These are phyloP conservation scores for Brachionichthys hirsutus DNA, from an alignment of 2,113 vertebrate genomes.

Conservation along the genomic window DNA sequence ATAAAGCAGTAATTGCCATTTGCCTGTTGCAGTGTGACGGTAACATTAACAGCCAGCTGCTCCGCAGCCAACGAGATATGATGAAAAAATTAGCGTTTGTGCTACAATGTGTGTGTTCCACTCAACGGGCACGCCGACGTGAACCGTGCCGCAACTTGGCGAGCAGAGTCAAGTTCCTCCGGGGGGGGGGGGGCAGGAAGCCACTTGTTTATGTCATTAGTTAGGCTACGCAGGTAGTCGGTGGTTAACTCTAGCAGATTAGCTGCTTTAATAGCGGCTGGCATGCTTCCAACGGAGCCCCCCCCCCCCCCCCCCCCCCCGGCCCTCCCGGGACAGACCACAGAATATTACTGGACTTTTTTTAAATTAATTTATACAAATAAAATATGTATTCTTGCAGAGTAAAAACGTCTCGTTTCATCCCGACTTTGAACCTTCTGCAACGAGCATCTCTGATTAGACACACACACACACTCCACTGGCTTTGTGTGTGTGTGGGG, in stretches of 20 bases:
- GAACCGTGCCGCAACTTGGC: too few species aligned
- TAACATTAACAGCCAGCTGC: neutral
- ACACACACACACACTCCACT: constrained; percentile 51
- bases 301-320: too few species aligned
- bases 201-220: neutral
- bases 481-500: constrained; percentile 12
- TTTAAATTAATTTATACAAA: too few species aligned
- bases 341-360: too few species aligned
- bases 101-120: neutral
- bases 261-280: neutral
- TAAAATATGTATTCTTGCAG: neutral
- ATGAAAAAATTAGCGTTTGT: neutral
- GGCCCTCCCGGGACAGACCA: too few species aligned
- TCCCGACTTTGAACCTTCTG: constrained; percentile 35
- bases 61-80: neutral
- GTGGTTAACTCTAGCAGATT: neutral
- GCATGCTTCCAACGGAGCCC: neutral
- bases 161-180: too few species aligned
- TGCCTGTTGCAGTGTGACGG: neutral
- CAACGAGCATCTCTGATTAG: constrained; percentile 56
- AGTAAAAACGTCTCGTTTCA: constrained; percentile 2
- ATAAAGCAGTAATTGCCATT: constrained; percentile 7
- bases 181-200: too few species aligned
- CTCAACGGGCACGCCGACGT: too few species aligned
- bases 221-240: neutral